Base-by-base conservation (phyloP, 2,888 invertebrate genomes). In the Digitonthophagus gazella region DNA sequence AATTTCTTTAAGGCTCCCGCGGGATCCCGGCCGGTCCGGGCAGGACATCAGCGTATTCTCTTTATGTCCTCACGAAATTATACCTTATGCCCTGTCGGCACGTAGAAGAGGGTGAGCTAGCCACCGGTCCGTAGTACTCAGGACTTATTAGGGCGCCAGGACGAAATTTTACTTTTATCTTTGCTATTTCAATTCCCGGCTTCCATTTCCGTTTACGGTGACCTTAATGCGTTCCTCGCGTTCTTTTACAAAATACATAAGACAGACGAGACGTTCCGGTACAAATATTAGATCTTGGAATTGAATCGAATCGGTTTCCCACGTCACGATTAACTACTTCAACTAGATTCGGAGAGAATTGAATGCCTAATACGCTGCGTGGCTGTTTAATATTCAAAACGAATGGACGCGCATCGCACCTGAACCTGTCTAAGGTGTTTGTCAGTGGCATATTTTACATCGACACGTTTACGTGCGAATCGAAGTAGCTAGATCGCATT, bases 31-130 rank as follows among this genome's bases (percentile, higher is more conserved):
- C 71, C 72, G 74, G 71, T 78, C 76, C 75, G 75, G 76, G 79
- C 78, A 76, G 81, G 81, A 81, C 82, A 81, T 82, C 80, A 80
- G 78, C 80, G 81, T 82, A 81, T 82, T 82, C 82, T 82, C 81
- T 82, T 82, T 82, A 82, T 82, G 81, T 81, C 79, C 77, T 77
- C 78, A 77, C 79, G 80, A 83, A 82, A 82, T 82, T 82, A 82
- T 82, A 82, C 82, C 80, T 82, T 80, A 81, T 80, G 81, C 78
- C 76, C 74, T 67, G 75, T 74, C 73, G 75, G 65, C 68, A 56
- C 67, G 56, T 18, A 44, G 28, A 11, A 11, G 6, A 44, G 28
- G 28, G 11, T 44, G 28, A 44, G 28, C 28, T 44, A 6, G 5
- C 15, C 15, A 14, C 58, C 22, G 11, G 28, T 44, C 28, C 11